A percentile compares a stretch with the other conserved stretches of the same genome.
phyloP scores from a whole-genome alignment of 2,888 invertebrate species.

The Exephanes ischioxanthus region DNA sequence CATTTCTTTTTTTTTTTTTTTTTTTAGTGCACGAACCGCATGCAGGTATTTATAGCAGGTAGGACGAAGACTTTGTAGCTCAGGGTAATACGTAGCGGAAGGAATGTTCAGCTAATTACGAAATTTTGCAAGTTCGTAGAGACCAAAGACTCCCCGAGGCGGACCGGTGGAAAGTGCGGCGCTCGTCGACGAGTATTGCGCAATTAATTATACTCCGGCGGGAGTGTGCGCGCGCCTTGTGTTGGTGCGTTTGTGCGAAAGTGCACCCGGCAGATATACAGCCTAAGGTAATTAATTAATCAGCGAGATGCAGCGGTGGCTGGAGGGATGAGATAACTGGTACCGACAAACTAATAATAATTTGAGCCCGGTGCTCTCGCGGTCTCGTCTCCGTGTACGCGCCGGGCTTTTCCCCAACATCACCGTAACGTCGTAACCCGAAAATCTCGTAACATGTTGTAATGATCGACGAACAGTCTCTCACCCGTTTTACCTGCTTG shows the following conservation, averaged over 20 bases:
- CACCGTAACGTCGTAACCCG: not conserved
- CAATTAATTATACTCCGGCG: slow-evolving; percentile 34
- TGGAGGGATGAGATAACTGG: slow-evolving; percentile 28
- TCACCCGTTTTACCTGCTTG: not conserved
- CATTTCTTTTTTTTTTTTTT: not conserved
- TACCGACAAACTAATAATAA: slow-evolving; percentile 25
- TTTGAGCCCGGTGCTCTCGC: not conserved
- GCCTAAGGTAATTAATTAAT: slow-evolving; percentile 50
- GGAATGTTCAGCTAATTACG: slow-evolving; percentile 30
- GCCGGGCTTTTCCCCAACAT: not conserved
- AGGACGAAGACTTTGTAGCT: not conserved
- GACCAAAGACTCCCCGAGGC: slow-evolving; percentile 10
- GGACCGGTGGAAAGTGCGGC: not conserved
- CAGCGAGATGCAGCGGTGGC: slow-evolving; percentile 40
- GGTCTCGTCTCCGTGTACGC: not conserved
- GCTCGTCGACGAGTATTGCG: slow-evolving; percentile 25
- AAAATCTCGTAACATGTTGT: not conserved
- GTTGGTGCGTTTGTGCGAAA: slow-evolving; percentile 4
- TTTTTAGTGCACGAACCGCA: not conserved
- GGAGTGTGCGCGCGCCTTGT: not conserved
- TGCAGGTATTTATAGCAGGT: not conserved
- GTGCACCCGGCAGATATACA: slow-evolving; percentile 4
- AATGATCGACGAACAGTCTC: not conserved
- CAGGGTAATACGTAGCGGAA: not conserved
- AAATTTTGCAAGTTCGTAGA: slow-evolving; percentile 17